Base-by-base conservation (phyloP, 2,113 vertebrate species). In the Leptocoma aspasia region DNA sequence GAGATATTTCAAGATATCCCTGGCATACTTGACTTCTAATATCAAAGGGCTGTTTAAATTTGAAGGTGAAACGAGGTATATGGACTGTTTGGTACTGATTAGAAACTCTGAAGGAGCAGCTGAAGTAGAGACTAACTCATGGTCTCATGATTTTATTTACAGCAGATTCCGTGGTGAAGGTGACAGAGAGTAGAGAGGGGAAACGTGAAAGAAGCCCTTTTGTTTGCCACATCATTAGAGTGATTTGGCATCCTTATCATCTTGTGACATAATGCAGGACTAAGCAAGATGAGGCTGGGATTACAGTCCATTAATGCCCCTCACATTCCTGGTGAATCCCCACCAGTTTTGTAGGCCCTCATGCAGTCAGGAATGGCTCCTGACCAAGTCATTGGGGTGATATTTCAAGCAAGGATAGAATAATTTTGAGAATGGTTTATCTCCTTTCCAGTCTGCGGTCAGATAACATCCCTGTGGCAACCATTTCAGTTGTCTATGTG, bases 401-500 rank as follows among this genome's bases (percentile, higher is more conserved):
- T 94, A 89, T 57, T 94, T 92, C 77, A 86, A 56, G 69, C 72
- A 82, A 78, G 90, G 73, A 75, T 31, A 37, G 69, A 95, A 95
- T 69, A n/a, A 94, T 92, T 92, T 81, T 5, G 23, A 79, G 80
- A 49, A 69, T 24, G 37, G 73, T 76, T 94, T 91, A 60, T 87
- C 86, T 95, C 27, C 28, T 92, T 89, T 84, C 53, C 70, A 85
- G 65, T 85, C 73, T 89, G 89, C 19, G 86, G 95, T 95, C 96
- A 97, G 93, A 91, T 50, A 95, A 86, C 84, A 85, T 87, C 89
- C 91, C 96, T 97, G 95, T 95, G 93, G 96, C 91, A 94, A 82
- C 89, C 69, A 65, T 72, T 94, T 69, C 94, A 37, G 69, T 82
- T 92, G 86, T 66, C 81, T 95, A 33, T 92, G 93, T 39, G 91